Conservation (phyloP, 2,797 vertebrate genomes). For the Neostethus bicornis region DNA sequence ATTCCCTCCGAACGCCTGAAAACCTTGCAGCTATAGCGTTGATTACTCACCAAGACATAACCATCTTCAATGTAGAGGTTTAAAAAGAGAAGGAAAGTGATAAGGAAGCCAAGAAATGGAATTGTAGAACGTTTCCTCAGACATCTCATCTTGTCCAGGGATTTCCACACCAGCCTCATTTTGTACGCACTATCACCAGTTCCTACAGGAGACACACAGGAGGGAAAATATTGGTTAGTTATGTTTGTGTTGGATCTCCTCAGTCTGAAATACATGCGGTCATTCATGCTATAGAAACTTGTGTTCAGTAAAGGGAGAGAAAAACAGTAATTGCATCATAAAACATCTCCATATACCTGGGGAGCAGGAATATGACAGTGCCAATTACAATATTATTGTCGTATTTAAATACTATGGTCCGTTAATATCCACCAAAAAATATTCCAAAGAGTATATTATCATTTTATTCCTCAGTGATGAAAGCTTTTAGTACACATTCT, state of each 20-base stretch:
- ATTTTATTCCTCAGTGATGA: background rate
- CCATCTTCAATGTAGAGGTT: conserved; percentile 97
- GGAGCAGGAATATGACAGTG: too few species aligned
- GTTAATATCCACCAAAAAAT: background rate
- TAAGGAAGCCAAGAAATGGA: conserved; percentile 92
- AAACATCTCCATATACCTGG: too few species aligned
- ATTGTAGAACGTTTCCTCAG: conserved; percentile 93
- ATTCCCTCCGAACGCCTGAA: background rate
- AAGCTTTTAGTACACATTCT: background rate
- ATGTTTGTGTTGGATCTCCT: conserved; percentile 7
- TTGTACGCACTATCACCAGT: conserved; percentile 62
- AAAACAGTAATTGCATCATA: too few species aligned
- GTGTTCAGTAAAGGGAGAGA: too few species aligned
- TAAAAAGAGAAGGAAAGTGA: conserved; percentile 93
- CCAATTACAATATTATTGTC: too few species aligned
- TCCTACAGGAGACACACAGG: conserved; percentile 59
- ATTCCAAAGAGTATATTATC: background rate
- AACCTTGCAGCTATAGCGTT: background rate
- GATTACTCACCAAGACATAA: conserved; percentile 90
- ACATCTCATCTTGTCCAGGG: conserved; percentile 97
- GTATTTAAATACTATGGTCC: too few species aligned
- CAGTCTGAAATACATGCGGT: background rate
- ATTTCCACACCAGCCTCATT: conserved; percentile 86
- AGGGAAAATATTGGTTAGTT: conserved; percentile 5
- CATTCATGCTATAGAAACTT: too few species aligned